Evolutionary conservation across 2,888 invertebrate genomes (phyloP), one percentile per base, ranked within the genome.

Genomic region (Trissoscelio sp.): DNA sequence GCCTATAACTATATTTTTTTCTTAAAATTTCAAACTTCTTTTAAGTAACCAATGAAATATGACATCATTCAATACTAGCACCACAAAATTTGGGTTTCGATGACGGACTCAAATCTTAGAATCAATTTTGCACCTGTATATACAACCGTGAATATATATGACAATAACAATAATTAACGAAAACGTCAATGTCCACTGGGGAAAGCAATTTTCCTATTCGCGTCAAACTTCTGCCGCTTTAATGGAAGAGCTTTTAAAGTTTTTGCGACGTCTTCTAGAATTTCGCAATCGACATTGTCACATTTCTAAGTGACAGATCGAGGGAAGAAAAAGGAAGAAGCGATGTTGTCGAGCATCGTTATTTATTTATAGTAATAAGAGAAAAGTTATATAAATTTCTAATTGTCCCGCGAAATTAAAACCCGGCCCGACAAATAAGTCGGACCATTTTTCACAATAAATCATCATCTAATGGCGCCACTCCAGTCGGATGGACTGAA

Each of bases 171-270:
- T 37, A 37, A 37, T 37, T 37, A 37, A 37, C n/a, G 12, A 37
- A 37, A 28, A 6, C 28, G 31, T 31, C 31, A 31, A 7, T 31
- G 14, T 24, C 2, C 3, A 28, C 16, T 14, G 28, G 28, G 28
- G 14, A 12, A 48, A 46, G n/a, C n/a, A 39, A 22, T 39, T 58
- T 58, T 39, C 58, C n/a, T 22, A 39, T 44, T 44, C 28, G 24
- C 12, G 34, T 46, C 3, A 46, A 72, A 72, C 28, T 72, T 39
- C 1, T 18, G 51, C 1, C 37, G 28, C 18, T 60, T 60, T 72
- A 72, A 72, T 51, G 24, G 70, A 72, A 73, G 64, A 64, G 55
- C 73, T 64, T 55, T 74, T 42, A 55, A 64, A 74, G 37, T 64
- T 62, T 53, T 14, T 48, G 18, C 34, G 16, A 62, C 20, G 46